Base-by-base conservation (phyloP, 2,888 invertebrate genomes). In the Nomada flava region DNA sequence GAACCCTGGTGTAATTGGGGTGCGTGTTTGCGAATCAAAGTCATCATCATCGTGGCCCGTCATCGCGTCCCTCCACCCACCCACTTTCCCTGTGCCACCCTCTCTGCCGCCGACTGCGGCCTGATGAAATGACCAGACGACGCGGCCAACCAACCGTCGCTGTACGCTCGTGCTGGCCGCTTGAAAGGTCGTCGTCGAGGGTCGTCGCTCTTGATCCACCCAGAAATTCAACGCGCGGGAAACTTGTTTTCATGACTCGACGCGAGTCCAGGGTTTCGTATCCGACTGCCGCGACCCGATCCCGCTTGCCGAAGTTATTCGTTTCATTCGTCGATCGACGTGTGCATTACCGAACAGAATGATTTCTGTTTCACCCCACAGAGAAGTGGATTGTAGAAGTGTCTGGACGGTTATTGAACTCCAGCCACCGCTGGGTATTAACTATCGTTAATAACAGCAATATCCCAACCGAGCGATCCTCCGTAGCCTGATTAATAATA, bases 1-100 rank as follows among this genome's bases (percentile, higher is more conserved):
- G 64, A 82, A 84, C 86, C 87, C 89, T 87, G 89, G 36, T 92
- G 91, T 93, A 93, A 93, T 93, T 93, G 93, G 91, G 91, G 90
- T 91, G 88, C 91, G 90, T 93, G 93, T 93, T 93, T 93, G 93
- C 92, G 91, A 93, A 93, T 93, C 93, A 93, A 93, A 93, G 93
- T 93, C 93, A 93, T 93, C 92, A 91, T 90, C 89, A 91, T 90
- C 89, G 88, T 52, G 50, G 71, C 62, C 91, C 91, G 91, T 91
- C 92, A 92, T 93, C 91, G 88, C 77, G 73, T 20, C 20, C 11
- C 20, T 23, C 55, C 55, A 9, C 55, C 55, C 55, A 9, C 55
- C 55, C n/a, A 9, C 20, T 9, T 7, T 36, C 36, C 36, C 36
- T 36, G 36, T 36, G 36, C 36, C 36, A 36, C 47, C 47, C 47